Base-by-base conservation (phyloP, 2,113 vertebrate genomes). In the Anolis carolinensis region DNA sequence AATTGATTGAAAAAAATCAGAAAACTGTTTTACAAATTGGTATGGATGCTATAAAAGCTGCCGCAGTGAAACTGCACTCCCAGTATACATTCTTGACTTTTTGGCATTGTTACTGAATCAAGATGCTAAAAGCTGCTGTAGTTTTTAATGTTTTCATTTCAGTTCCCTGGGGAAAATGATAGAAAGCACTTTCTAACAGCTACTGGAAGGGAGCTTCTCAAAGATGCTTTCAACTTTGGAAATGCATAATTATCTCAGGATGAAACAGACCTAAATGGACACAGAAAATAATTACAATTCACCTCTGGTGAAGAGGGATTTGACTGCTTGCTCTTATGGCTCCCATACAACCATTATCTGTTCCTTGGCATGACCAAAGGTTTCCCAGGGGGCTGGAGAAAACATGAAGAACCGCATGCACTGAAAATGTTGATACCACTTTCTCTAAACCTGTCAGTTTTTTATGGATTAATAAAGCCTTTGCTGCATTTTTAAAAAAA, bases 141-240 rank as follows among this genome's bases (percentile, higher is more conserved):
- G 89, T 88, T 86, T 68, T 88, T 91, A 84, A 90, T 74, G 27
- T 36, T 88, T 92, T 83, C 2, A 44, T 84, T 92, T 84, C 32
- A 36, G 13, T 85, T 92, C 82, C 83, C 20, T 11, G 63, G 72
- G 73, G 79, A 18, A n/a, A 25, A 65, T 79, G 70, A 68, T 0
- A 71, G 76, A 84, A 92, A 92, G 86, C 62, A 32, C 55, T 68
- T 91, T 75, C 79, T 50, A 0, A 77, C 80, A 92, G 11, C 36
- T 81, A 9, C 59, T 92, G 32, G 71, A 76, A 85, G 72, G 72
- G 78, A 90, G 59, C 81, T 86, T 84, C 81, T 84, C 81, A 85
- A 89, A 91, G 80, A 87, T 81, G 81, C 86, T 92, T 90, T 89
- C 86, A 90, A 80, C 88, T 77, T 88, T 84, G 73, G 85, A 84